Evolutionary conservation across 2,888 invertebrate species (phyloP).

Genomic region (Lathronympha strigana): DNA sequence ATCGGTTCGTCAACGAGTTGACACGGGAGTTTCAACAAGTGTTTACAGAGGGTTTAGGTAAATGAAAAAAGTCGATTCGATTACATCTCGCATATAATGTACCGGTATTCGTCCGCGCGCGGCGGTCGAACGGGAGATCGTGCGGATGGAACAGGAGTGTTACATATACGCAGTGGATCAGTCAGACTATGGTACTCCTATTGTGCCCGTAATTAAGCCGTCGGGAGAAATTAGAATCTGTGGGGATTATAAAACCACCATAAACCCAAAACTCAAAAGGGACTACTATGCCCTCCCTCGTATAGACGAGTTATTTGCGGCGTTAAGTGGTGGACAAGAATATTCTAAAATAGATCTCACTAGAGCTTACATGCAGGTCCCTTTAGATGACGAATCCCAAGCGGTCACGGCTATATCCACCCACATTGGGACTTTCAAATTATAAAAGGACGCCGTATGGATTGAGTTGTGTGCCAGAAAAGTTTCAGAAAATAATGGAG

Average conservation of each 20-base stretch:
- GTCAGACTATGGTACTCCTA: slow-evolving; percentile 10
- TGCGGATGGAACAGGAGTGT: slow-evolving; percentile 39
- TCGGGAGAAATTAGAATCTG: slow-evolving; percentile 20
- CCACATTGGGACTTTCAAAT: slow-evolving; percentile 45
- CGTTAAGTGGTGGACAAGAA: slow-evolving; percentile 23
- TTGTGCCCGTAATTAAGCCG: too few species aligned
- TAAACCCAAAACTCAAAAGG: slow-evolving; percentile 36
- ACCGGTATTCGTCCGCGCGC: background rate
- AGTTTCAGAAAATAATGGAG: too few species aligned
- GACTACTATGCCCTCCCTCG: slow-evolving; percentile 31
- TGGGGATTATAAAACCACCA: slow-evolving; percentile 38
- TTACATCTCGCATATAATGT: background rate
- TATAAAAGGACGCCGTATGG: slow-evolving; percentile 45
- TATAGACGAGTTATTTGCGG: slow-evolving; percentile 33
- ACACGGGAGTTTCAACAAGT: background rate
- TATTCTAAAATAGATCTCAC: slow-evolving; percentile 35
- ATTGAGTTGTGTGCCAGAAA: slow-evolving; percentile 45
- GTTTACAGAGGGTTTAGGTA: background rate
- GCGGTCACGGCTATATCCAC: slow-evolving; percentile 45
- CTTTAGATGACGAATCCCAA: slow-evolving; percentile 36
- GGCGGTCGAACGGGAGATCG: slow-evolving; percentile 5
- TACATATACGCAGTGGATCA: slow-evolving; percentile 39
- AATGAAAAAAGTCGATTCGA: background rate
- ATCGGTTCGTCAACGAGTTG: background rate
- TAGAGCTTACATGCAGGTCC: slow-evolving; percentile 21